A percentile compares a stretch with the other conserved stretches of the same genome.
These are phyloP conservation scores for Ochotona curzoniae DNA, from an alignment of 2,113 vertebrate genomes.

Conservation along the genomic window DNA sequence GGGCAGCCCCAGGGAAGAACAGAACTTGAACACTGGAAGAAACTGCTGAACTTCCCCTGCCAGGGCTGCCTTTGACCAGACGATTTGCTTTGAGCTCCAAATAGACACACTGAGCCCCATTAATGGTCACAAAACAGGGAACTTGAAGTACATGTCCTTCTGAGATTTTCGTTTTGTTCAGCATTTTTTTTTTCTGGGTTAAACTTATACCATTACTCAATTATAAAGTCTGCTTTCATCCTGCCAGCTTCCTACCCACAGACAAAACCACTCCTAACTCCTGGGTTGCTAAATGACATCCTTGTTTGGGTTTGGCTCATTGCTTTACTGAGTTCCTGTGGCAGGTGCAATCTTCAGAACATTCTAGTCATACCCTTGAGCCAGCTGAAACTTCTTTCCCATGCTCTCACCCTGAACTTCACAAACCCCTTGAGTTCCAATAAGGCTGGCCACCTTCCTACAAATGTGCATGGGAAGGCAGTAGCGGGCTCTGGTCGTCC, in stretches of 20 bases:
- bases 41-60: neutral
- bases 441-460: too few species aligned
- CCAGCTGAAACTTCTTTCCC: neutral
- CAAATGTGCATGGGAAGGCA: too few species aligned
- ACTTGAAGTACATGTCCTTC: conserved; percentile 15
- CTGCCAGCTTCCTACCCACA: neutral
- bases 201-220: conserved; percentile 24
- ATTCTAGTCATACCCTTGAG: neutral
- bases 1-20: neutral
- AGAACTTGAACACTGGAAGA: neutral
- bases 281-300: conserved; percentile 6
- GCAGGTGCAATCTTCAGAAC: neutral
- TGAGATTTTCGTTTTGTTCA: neutral
- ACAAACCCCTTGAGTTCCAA: neutral
- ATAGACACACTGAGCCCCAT: neutral
- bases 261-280: neutral
- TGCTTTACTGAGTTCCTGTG: neutral
- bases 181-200: neutral
- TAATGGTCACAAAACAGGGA: conserved; percentile 8
- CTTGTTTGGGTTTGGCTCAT: neutral
- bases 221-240: conserved; percentile 36
- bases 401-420: neutral
- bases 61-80: neutral
- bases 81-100: neutral
- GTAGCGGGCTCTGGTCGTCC: too few species aligned